Evolutionary conservation across 2,888 invertebrate genomes (phyloP).

Genomic region (Hydrotaea cyrtoneurina): DNA sequence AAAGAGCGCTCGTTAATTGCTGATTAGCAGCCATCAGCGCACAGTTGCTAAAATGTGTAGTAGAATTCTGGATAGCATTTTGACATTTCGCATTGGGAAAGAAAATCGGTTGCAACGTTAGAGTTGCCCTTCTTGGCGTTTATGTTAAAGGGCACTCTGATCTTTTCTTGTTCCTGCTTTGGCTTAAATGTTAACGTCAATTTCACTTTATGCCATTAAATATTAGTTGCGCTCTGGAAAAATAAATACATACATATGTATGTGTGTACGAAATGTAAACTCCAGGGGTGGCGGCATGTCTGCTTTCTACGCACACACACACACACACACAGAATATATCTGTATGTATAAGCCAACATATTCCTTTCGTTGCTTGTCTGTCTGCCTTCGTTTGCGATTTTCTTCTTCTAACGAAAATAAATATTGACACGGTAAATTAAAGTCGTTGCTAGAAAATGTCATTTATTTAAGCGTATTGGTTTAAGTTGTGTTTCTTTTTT

Average conservation of each 20-base stretch:
- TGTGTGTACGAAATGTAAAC: slow-evolving; percentile 6
- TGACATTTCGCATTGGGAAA: not conserved
- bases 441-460: slow-evolving; percentile 71
- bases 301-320: not conserved
- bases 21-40: too few species aligned
- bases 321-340: slow-evolving; percentile 31
- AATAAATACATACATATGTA: too few species aligned
- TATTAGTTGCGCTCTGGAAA: slow-evolving; percentile 57
- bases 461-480: slow-evolving; percentile 61
- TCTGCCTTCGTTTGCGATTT: slow-evolving; percentile 33
- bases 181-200: slow-evolving; percentile 51
- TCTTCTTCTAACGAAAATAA: slow-evolving; percentile 72
- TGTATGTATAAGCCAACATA: too few species aligned
- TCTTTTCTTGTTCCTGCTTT: not conserved
- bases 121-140: not conserved
- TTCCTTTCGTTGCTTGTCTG: not conserved
- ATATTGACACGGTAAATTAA: slow-evolving; percentile 77
- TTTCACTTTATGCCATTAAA: slow-evolving; percentile 41
- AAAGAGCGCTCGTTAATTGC: too few species aligned
- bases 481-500: slow-evolving; percentile 61
- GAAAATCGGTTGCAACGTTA: not conserved
- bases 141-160: not conserved
- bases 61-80: not conserved
- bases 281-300: slow-evolving; percentile 28
- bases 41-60: not conserved